These are phyloP conservation scores for Trinorchestia longiramus DNA, from an alignment of 1,140 invertebrate genomes.

Conservation along the genomic window DNA sequence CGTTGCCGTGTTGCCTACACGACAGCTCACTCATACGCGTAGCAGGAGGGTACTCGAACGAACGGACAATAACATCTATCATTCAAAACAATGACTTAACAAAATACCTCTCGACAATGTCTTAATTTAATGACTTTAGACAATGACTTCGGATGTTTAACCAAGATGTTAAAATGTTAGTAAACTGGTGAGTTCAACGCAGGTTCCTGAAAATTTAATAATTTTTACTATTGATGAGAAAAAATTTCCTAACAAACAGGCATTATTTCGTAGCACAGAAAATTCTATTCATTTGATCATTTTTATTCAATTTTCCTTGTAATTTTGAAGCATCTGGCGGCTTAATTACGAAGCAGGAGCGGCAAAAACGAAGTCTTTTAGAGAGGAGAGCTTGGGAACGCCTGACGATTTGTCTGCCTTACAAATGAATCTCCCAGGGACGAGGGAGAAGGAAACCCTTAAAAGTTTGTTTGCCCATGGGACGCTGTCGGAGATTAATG, in stretches of 20 bases:
- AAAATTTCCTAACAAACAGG: not conserved
- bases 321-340: not conserved
- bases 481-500: not conserved
- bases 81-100: no score
- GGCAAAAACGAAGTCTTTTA: not conserved
- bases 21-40: no score
- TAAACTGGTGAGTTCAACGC: not conserved
- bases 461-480: not conserved
- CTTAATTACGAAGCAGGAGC: not conserved
- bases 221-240: not conserved
- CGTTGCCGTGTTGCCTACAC: no score
- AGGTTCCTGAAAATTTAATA: not conserved
- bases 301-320: not conserved
- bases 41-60: no score
- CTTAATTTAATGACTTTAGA: no score
- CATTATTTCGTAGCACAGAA: not conserved
- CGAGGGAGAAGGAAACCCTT: not conserved
- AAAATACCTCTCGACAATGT: no score
- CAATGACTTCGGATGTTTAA: no score
- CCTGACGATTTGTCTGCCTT: conserved; percentile 1
- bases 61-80: no score
- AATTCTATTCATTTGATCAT: not conserved
- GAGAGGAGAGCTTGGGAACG: not conserved
- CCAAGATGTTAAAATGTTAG: no score
- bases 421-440: conserved; percentile 29